A percentile compares a stretch with the other conserved stretches of the same genome.
phyloP scores from a whole-genome alignment of 64 coral and sea anemone genomes.

The Pocillopora damicornis region DNA sequence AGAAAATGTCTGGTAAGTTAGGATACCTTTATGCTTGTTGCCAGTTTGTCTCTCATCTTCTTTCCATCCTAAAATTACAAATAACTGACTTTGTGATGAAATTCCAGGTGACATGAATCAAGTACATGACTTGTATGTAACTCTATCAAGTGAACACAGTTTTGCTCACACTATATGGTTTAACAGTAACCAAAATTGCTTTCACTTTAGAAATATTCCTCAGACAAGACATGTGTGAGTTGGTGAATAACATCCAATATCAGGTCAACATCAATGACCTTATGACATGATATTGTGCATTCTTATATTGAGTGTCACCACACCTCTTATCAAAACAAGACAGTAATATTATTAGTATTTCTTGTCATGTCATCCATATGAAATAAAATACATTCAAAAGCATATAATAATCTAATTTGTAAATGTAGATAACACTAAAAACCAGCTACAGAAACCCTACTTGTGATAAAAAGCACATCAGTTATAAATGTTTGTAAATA shows the following conservation, averaged over 20 bases:
- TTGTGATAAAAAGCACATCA: not conserved
- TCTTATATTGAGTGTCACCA: slow-evolving; percentile 21
- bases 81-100: not conserved
- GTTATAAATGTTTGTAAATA: no score
- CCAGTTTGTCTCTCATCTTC: slow-evolving; percentile 92
- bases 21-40: slow-evolving; percentile 79
- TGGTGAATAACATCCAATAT: not conserved
- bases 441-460: no score
- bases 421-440: not conserved
- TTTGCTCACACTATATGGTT: not conserved
- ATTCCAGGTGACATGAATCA: not conserved
- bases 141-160: not conserved
- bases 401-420: not conserved
- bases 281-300: slow-evolving; percentile 1
- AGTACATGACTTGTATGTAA: not conserved
- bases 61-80: slow-evolving; percentile 81
- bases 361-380: not conserved
- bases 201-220: not conserved
- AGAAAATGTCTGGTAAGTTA: not conserved
- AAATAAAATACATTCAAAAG: not conserved
- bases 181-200: not conserved
- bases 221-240: not conserved
- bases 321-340: not conserved
- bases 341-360: not conserved
- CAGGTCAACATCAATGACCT: not conserved